Evolutionary conservation across 1,140 invertebrate species (phyloP).

Genomic region (Metopolophium dirhodum): DNA sequence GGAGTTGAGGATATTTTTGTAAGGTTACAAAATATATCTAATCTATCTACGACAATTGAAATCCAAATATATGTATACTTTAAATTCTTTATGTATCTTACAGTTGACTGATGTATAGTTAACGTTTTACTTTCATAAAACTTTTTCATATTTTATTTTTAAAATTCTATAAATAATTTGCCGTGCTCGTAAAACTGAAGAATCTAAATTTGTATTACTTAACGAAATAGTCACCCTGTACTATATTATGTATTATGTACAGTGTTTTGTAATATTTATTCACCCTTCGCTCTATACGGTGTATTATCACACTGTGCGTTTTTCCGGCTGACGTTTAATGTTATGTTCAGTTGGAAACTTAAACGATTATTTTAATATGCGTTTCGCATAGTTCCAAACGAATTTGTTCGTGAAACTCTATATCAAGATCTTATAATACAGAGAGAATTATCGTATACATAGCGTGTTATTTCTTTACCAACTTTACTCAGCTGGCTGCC

Average conservation of each 20-base stretch:
- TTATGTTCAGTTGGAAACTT: constrained; percentile 18
- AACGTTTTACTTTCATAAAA: neutral
- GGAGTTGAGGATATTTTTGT: neutral
- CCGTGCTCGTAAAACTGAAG: neutral
- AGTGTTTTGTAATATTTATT: neutral
- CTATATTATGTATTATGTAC: neutral
- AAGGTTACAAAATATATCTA: neutral
- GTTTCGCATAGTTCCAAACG: neutral
- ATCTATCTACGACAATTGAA: neutral
- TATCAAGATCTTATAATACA: neutral
- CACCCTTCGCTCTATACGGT: neutral
- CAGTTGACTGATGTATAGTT: neutral
- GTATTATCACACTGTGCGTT: constrained; percentile 1
- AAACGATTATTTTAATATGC: constrained; percentile 30
- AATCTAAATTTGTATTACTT: neutral
- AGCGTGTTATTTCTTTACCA: neutral
- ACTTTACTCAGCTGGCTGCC: neutral
- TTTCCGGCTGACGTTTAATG: neutral
- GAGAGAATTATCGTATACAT: neutral
- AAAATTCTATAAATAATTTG: neutral
- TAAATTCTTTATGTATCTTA: neutral
- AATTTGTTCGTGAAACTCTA: constrained; percentile 1
- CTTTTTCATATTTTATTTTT: neutral
- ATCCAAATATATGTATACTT: neutral
- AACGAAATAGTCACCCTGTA: neutral